phyloP scores from a whole-genome alignment of 1,140 invertebrate genomes.

The Pogonomyrmex barbatus region DNA sequence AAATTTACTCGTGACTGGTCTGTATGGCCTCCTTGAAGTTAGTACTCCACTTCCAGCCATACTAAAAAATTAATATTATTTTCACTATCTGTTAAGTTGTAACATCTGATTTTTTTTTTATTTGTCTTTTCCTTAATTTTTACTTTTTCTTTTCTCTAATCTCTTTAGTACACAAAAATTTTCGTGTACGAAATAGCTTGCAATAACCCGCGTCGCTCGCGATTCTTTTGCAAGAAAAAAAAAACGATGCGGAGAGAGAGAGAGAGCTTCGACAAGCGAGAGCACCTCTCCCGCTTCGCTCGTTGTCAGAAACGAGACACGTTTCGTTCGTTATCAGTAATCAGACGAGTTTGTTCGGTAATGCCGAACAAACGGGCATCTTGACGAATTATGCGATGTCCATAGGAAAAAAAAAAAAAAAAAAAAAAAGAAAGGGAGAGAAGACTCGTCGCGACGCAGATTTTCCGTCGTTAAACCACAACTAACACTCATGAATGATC shows the following conservation, averaged over 20 bases:
- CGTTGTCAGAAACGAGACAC: conserved; percentile 28
- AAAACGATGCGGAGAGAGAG: conserved; percentile 5
- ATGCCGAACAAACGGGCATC: conserved; percentile 2
- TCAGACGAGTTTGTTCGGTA: conserved; percentile 4
- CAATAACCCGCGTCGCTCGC: conserved; percentile 70
- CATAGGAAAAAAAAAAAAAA: conserved; percentile 25
- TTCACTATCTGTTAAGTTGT: conserved; percentile 80
- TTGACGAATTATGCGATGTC: conserved; percentile 12
- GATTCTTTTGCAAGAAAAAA: conserved; percentile 31
- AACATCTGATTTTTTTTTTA: conserved; percentile 57
- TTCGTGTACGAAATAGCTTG: conserved; percentile 39
- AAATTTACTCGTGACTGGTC: conserved; percentile 89
- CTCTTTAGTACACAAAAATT: background rate
- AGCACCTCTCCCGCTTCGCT: conserved; percentile 60
- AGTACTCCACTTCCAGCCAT: conserved; percentile 97
- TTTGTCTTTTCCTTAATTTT: conserved; percentile 15
- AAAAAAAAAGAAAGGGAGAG: conserved; percentile 35
- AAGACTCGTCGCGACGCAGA: conserved; percentile 73
- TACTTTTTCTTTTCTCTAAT: conserved; percentile 12
- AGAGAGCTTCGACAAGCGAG: conserved; percentile 35
- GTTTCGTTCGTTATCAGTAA: conserved; percentile 30
- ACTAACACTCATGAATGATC: conserved; percentile 82
- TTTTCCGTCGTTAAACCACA: conserved; percentile 78
- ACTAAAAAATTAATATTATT: conserved; percentile 88
- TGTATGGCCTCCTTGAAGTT: conserved; percentile 97